phyloP scores from a whole-genome alignment of 2,113 vertebrate species.

The Phycodurus eques region DNA sequence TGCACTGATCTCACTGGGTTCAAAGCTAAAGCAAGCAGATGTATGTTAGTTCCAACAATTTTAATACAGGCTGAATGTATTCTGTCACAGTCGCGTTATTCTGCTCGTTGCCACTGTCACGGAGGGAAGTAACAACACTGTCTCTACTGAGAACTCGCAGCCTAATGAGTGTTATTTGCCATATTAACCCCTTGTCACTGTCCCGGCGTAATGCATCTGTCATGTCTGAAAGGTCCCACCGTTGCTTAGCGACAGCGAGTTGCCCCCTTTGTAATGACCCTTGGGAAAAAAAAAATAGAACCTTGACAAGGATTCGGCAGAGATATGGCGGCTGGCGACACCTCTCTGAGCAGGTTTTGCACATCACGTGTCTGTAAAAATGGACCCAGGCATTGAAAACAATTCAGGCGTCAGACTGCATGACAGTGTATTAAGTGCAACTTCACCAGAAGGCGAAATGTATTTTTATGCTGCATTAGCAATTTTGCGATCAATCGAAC shows the following conservation, averaged over 20 bases:
- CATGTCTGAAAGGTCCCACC: constrained; percentile 40
- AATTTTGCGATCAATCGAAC: too few species aligned
- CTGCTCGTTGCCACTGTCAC: too few species aligned
- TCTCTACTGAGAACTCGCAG: constrained; percentile 1
- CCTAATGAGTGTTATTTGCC: constrained; percentile 28
- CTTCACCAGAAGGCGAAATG: too few species aligned
- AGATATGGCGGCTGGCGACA: constrained; percentile 15
- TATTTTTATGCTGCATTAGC: background rate
- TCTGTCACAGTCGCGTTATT: too few species aligned
- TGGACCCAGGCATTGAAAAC: constrained; percentile 4
- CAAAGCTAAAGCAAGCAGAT: too few species aligned
- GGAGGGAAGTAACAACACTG: background rate
- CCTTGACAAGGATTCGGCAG: constrained; percentile 31
- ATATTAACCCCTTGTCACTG: constrained; percentile 31
- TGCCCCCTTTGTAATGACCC: constrained; percentile 26
- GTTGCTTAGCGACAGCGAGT: constrained; percentile 66
- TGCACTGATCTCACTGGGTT: too few species aligned
- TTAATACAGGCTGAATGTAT: too few species aligned
- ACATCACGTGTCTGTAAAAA: constrained; percentile 6
- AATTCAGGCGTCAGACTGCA: background rate
- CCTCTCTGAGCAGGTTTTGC: constrained; percentile 21
- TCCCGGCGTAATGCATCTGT: constrained; percentile 23
- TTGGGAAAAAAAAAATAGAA: constrained; percentile 35
- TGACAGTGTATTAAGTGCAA: background rate
- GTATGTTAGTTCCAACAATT: too few species aligned